Conservation (phyloP, 35 echinoderm and acorn worm genomes). For the Stichopus chloronotus region DNA sequence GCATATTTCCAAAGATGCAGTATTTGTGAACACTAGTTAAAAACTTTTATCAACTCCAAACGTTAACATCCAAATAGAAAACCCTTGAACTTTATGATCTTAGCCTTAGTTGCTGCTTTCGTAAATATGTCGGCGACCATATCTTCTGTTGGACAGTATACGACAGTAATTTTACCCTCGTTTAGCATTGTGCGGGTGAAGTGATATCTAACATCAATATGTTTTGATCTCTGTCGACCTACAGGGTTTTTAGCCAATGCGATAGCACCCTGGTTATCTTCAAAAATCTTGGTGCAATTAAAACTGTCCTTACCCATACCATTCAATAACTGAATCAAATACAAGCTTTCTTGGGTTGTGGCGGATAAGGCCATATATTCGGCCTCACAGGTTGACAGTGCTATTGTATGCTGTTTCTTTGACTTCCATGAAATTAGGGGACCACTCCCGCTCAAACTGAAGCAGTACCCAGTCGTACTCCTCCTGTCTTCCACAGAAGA, state of each 20-base stretch:
- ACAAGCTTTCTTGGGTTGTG: constrained; percentile 48
- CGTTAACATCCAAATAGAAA: no score
- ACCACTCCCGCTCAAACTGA: constrained; percentile 47
- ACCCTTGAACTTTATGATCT: neutral
- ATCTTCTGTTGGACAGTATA: constrained; percentile 50
- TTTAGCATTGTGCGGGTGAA: constrained; percentile 3
- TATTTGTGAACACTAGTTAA: no score
- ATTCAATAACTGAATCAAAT: constrained; percentile 53
- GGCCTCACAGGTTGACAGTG: constrained; percentile 59
- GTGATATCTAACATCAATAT: constrained; percentile 45
- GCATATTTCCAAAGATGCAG: no score
- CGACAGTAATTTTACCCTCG: constrained; percentile 32
- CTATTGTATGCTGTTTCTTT: constrained; percentile 54
- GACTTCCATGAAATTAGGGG: constrained; percentile 70
- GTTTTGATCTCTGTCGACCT: constrained; percentile 46
- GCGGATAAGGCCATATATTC: constrained; percentile 59
- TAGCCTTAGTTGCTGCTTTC: neutral
- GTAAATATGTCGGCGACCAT: constrained; percentile 55
- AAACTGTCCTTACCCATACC: constrained; percentile 1
- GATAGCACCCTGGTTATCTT: constrained; percentile 58
- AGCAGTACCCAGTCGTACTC: constrained; percentile 66
- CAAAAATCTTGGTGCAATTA: constrained; percentile 49
- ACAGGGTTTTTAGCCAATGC: constrained; percentile 44
- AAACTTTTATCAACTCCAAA: no score
- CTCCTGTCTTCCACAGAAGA: neutral